Evolutionary conservation across 2,888 invertebrate species (phyloP).

Genomic region (Baronia brevicornis): DNA sequence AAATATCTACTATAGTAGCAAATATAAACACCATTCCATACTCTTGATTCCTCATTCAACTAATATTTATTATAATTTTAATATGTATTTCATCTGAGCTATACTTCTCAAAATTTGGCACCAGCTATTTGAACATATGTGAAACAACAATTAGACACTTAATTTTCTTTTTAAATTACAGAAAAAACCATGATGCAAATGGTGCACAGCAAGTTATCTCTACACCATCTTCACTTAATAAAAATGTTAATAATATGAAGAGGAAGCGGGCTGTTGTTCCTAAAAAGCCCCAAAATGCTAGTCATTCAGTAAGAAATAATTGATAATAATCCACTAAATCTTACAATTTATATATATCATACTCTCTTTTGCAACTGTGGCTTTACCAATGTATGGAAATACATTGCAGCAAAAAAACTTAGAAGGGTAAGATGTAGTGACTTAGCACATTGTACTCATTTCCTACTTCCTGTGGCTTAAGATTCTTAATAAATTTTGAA

Average conservation of each 20-base stretch:
- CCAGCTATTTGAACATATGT: background rate
- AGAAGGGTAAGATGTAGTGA: too few species aligned
- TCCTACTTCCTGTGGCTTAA: too few species aligned
- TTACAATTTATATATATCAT: conserved; percentile 15
- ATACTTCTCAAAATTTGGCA: background rate
- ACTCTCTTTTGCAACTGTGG: too few species aligned
- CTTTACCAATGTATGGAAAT: conserved; percentile 8
- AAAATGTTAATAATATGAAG: conserved; percentile 56
- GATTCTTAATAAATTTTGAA: too few species aligned
- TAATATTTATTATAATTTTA: too few species aligned
- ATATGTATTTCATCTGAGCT: too few species aligned
- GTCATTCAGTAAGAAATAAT: conserved; percentile 48
- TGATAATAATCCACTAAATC: conserved; percentile 19
- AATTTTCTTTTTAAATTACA: conserved; percentile 34
- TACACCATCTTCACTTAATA: conserved; percentile 38
- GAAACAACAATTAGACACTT: conserved; percentile 5
- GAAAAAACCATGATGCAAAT: conserved; percentile 69
- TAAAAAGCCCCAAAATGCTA: conserved; percentile 58
- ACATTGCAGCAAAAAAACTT: too few species aligned
- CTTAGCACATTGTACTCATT: too few species aligned
- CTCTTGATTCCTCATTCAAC: too few species aligned
- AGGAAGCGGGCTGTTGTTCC: conserved; percentile 60
- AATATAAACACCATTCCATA: too few species aligned
- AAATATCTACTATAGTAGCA: too few species aligned
- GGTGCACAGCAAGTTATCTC: conserved; percentile 44